Evolutionary conservation across 2,797 vertebrate species (phyloP), one percentile per base, ranked within the genome.

Genomic region (Orientallactaga sibirica): DNA sequence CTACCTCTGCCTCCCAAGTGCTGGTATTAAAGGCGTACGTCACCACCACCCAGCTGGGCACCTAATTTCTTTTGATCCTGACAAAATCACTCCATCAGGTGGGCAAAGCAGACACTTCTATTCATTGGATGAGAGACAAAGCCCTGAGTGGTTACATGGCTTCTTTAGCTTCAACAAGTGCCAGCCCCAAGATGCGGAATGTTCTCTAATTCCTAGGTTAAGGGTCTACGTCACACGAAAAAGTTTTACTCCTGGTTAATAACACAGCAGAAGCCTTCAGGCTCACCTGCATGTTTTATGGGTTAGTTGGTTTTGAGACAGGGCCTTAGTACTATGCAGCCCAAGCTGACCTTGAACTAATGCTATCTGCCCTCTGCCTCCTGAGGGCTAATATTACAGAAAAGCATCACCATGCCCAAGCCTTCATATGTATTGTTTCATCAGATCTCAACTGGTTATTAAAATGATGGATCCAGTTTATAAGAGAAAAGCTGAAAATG

Each of bases 401-500:
- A 74, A 24, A 3, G 41, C 33, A 27, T 5, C 25, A 27, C 33
- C 24, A 61, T 27, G 33, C 18, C 33, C 73, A 71, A 8, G 15
- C 19, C 75, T 67, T 18, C 74, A 73, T 62, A 74, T 55, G 6
- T 27, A 75, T 55, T 55, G 74, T n/a, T 81, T 25, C 73, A 33
- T 76, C 82, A 92, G 73, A 43, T 48, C 33, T 92, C 70, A 41
- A 83, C 18, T 89, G 33, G 68, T 15, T 78, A 75, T 71, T 78
- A 87, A 89, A 91, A 92, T 66, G 70, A 75, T 33, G 2, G 25
- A 25, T 52, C 61, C 10, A 24, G 27, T 48, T 76, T 43, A 24
- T 68, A 90, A 82, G 77, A 58, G 71, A 86, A 73, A 75, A 68
- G 83, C 55, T 62, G 61, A 81, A 93, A 92, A 78, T 20, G 77